Base-by-base conservation (phyloP, 1,140 invertebrate genomes). In the Calliphora vicina region DNA sequence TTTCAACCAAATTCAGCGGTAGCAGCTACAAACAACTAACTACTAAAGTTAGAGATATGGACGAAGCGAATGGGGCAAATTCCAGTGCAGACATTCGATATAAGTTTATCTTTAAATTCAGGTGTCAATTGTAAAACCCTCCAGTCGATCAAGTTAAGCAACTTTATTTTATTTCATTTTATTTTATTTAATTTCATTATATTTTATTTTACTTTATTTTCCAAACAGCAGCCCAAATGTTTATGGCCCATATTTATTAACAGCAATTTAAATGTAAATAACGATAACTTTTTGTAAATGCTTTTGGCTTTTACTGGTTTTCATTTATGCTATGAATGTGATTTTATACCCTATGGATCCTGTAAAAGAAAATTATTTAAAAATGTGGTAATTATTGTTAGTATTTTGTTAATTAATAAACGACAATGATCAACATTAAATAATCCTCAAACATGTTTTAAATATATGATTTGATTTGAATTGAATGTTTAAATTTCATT, bases 111-210 rank as follows among this genome's bases (percentile, higher is more conserved):
- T 67, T 25, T 67, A 23, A 67, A 67, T 67, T 67, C 61, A 67
- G 61, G 61, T 67, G 61, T 67, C 61, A 67, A 67, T 67, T 67
- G 61, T 67, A 67, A 67, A 57, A 67, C 61, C 61, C 61, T 67
- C 61, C 20, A 67, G 61, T 25, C 20, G 61, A 67, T 67, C 61
- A 67, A 67, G 61, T 67, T 67, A 67, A 25, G 61, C 61, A 67
- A 67, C 23, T 67, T 67, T 67, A 50, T 50, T 50, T 35, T 10
- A 35, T 35, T 35, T 35, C 10, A 35, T 35, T 29, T 29, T 29
- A 29, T 29, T 35, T 35, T 57, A 57, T 57, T 57, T 57, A 35
- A 35, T 6, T 57, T 6, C 1, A 57, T 57, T n/a, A 6, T n/a
- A n/a, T 57, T n/a, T 57, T 57, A n/a, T 2, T 57, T 57, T 57